phyloP scores from a whole-genome alignment of 2,888 invertebrate species.

The Drosophila imparisetae region DNA sequence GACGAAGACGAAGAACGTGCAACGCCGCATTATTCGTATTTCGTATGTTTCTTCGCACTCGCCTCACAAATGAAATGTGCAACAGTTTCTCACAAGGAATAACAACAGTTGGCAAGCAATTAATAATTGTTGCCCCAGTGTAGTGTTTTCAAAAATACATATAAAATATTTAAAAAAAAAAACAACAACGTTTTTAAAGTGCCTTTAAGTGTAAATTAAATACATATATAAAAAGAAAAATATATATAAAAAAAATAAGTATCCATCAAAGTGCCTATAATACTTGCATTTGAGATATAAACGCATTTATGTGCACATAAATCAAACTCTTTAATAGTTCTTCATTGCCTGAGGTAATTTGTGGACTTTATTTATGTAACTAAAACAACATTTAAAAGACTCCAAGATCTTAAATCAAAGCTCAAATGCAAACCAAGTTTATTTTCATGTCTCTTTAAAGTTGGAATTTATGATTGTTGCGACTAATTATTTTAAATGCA shows the following conservation, averaged over 20 bases:
- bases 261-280: slow-evolving; percentile 49
- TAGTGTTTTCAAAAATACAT: slow-evolving; percentile 30
- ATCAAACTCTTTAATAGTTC: slow-evolving; percentile 48
- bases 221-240: slow-evolving; percentile 9
- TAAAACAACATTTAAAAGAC: slow-evolving; percentile 4
- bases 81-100: slow-evolving; percentile 34
- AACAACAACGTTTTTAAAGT: slow-evolving; percentile 31
- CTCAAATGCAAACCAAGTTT: slow-evolving; percentile 19
- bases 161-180: slow-evolving; percentile 2
- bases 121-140: slow-evolving; percentile 32
- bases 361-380: slow-evolving; percentile 9
- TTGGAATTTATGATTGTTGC: slow-evolving; percentile 1
- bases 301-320: slow-evolving; percentile 39
- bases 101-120: slow-evolving; percentile 43
- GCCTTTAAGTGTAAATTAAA: slow-evolving; percentile 38
- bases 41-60: slow-evolving; percentile 41
- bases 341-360: slow-evolving; percentile 65
- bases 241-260: slow-evolving; percentile 11
- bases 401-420: slow-evolving; percentile 5
- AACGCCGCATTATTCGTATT: slow-evolving; percentile 46
- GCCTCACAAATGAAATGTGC: slow-evolving; percentile 55
- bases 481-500: not conserved
- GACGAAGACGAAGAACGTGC: slow-evolving; percentile 36
- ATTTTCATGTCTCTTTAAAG: slow-evolving; percentile 2
- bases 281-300: slow-evolving; percentile 11